Percentiles rank a stretch among this genome's conserved stretches.
phyloP scores from a whole-genome alignment of 2,888 invertebrate species.

The Acrobasis consociella region DNA sequence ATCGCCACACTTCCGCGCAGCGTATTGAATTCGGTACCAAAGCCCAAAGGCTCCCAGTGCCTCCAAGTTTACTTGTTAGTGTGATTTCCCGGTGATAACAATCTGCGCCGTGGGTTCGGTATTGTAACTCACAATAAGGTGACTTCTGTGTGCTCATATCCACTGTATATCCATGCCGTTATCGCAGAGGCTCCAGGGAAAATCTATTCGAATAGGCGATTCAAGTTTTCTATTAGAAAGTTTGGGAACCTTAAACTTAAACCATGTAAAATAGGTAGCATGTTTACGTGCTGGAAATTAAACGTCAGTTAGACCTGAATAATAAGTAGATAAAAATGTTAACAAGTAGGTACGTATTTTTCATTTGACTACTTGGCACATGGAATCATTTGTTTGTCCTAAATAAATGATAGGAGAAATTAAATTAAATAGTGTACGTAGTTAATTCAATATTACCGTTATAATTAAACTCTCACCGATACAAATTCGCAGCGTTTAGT shows the following conservation, averaged over 20 bases:
- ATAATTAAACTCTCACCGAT: background rate
- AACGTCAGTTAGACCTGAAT: too few relatives aligned
- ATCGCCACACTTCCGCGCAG: slow-evolving; percentile 66
- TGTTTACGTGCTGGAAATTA: too few relatives aligned
- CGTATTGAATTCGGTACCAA: slow-evolving; percentile 72
- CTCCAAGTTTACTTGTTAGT: slow-evolving; percentile 72
- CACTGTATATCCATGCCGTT: slow-evolving; percentile 11
- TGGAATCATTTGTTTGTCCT: too few relatives aligned
- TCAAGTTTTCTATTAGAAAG: slow-evolving; percentile 11
- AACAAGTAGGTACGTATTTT: background rate
- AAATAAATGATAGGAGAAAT: too few relatives aligned
- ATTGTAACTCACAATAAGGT: slow-evolving; percentile 46
- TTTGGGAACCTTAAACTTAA: slow-evolving; percentile 1
- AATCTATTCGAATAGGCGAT: slow-evolving; percentile 11
- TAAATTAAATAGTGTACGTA: too few relatives aligned
- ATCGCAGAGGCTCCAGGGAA: slow-evolving; percentile 14
- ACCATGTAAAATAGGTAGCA: background rate
- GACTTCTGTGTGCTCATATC: slow-evolving; percentile 36
- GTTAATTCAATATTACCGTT: background rate
- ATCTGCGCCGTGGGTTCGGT: slow-evolving; percentile 55
- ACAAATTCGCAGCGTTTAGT: slow-evolving; percentile 4
- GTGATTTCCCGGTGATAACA: slow-evolving; percentile 74
- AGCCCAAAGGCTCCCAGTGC: slow-evolving; percentile 62
- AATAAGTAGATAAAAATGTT: too few relatives aligned
- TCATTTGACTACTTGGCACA: too few relatives aligned